phyloP scores from a whole-genome alignment of 2,797 vertebrate species.

The Rhabdophis nuchalis region DNA sequence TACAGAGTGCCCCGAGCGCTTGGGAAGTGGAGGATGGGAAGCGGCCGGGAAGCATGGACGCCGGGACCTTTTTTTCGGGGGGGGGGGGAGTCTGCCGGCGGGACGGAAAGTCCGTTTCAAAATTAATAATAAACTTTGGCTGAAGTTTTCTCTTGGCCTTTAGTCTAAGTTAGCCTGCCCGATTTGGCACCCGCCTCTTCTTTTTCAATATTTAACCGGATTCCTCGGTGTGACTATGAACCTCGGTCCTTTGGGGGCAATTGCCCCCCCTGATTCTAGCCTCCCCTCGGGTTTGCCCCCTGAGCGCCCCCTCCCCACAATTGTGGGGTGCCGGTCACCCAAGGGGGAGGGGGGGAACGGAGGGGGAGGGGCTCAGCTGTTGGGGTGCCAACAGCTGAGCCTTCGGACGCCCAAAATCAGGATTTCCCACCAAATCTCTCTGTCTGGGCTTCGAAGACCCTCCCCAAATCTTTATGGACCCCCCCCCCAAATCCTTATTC shows the following conservation, averaged over 20 bases:
- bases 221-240: no score
- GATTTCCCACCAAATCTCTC: not conserved
- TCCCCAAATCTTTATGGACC: not conserved
- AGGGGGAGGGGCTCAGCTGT: not conserved
- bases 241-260: not conserved
- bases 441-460: not conserved
- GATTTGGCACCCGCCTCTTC: accelerated
- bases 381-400: not conserved
- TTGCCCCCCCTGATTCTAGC: not conserved
- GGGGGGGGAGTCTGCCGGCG: no score
- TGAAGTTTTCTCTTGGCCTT: not conserved
- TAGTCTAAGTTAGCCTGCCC: not conserved
- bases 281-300: not conserved
- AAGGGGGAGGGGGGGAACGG: not conserved
- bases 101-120: not conserved
- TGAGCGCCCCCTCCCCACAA: not conserved
- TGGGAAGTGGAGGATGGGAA: not conserved
- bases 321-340: not conserved
- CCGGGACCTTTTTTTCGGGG: no score
- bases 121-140: accelerated
- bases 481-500: not conserved
- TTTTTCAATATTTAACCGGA: not conserved
- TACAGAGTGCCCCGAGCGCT: not conserved
- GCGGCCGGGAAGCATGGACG: not conserved
- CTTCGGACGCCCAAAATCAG: not conserved